Percentiles rank a stretch among this genome's conserved stretches.
Evolutionary conservation across 2,888 invertebrate genomes (phyloP).

Genomic region (Heteromyza rotundicornis): DNA sequence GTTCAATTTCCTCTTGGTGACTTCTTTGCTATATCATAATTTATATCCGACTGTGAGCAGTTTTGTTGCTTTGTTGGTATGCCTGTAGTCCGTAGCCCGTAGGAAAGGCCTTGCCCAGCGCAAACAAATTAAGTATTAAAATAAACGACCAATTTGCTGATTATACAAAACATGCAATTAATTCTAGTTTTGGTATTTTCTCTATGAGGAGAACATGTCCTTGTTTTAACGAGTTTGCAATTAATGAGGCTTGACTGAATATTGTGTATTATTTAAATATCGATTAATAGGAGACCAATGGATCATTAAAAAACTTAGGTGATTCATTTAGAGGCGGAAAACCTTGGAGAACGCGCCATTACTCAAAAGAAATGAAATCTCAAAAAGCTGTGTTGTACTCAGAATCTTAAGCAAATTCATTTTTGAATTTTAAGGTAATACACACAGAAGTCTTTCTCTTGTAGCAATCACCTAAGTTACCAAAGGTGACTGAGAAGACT

Average conservation of each 20-base stretch:
- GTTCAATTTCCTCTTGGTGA: background rate
- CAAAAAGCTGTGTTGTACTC: too few relatives aligned
- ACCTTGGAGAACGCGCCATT: too few relatives aligned
- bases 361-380: too few relatives aligned
- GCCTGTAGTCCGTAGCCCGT: constrained; percentile 7
- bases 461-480: background rate
- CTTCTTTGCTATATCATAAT: constrained; percentile 24
- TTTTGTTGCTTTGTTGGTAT: constrained; percentile 7
- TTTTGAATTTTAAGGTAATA: too few relatives aligned
- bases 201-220: background rate
- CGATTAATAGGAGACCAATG: too few relatives aligned
- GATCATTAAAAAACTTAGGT: too few relatives aligned
- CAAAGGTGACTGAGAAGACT: background rate
- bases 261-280: too few relatives aligned
- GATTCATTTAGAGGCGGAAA: too few relatives aligned
- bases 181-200: constrained; percentile 41
- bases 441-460: too few relatives aligned
- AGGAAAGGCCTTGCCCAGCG: constrained; percentile 25
- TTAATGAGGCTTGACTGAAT: too few relatives aligned
- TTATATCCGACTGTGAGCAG: constrained; percentile 29
- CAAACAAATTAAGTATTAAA: constrained; percentile 50
- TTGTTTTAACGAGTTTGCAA: background rate
- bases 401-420: too few relatives aligned
- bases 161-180: constrained; percentile 56
- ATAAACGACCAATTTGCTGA: constrained; percentile 56